These are phyloP conservation scores for Plutella xylostella DNA, from an alignment of 2,888 invertebrate species.

Conservation along the genomic window DNA sequence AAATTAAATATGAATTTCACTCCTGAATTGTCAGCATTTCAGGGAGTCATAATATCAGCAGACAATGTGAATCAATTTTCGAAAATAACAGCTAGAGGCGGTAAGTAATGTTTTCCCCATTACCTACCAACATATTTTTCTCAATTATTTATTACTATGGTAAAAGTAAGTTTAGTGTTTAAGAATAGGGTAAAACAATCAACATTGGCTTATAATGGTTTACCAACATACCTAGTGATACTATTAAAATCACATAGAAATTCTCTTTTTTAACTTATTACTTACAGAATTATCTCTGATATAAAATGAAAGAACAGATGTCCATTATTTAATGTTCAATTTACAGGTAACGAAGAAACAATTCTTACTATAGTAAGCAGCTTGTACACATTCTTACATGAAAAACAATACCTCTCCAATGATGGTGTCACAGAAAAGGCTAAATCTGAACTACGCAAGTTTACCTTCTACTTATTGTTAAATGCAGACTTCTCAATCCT, in stretches of 20 bases:
- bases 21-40: constrained; percentile 42
- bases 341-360: constrained; percentile 54
- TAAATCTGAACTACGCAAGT: constrained; percentile 30
- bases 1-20: constrained; percentile 40
- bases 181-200: no score
- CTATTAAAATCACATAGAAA: no score
- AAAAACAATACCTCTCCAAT: constrained; percentile 29
- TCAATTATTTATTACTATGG: no score
- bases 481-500: constrained; percentile 44
- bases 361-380: constrained; percentile 32
- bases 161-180: no score
- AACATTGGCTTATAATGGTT: no score
- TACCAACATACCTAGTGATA: no score
- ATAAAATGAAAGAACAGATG: no score
- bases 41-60: constrained; percentile 46
- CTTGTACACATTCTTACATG: constrained; percentile 33
- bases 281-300: no score
- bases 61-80: constrained; percentile 42
- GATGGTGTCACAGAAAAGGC: constrained; percentile 25
- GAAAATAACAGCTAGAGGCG: constrained; percentile 42
- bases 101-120: no score
- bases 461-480: constrained; percentile 44
- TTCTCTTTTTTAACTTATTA: no score
- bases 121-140: no score
- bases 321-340: no score